phyloP scores from a whole-genome alignment of 2,113 vertebrate genomes.

The Rhinolophus ferrumequinum region DNA sequence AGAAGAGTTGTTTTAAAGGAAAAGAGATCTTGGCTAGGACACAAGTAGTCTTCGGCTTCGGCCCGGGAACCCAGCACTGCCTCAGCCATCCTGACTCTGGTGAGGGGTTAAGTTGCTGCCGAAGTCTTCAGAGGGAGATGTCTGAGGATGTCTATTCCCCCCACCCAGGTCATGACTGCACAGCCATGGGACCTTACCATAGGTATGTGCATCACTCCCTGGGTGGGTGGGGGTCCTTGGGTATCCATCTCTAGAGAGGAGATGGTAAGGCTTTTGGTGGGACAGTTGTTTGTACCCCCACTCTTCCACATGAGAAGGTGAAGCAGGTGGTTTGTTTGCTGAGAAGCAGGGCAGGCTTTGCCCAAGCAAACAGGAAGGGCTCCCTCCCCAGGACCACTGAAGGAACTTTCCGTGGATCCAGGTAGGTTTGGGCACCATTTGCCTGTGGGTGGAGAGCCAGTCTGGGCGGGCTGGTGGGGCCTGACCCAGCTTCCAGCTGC shows the following conservation, averaged over 20 bases:
- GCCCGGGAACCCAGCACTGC: not conserved
- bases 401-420: not conserved
- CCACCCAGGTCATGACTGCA: not conserved
- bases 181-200: not conserved
- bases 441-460: not conserved
- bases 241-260: not conserved
- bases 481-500: not conserved
- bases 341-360: not conserved
- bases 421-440: not conserved
- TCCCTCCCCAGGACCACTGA: not conserved
- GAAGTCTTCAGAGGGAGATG: not conserved
- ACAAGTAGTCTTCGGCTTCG: not conserved
- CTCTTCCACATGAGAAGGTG: not conserved
- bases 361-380: not conserved
- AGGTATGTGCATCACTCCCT: not conserved
- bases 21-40: not conserved
- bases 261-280: not conserved
- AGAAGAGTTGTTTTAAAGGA: conserved; percentile 19
- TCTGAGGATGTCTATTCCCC: not conserved
- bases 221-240: not conserved
- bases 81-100: not conserved
- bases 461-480: not conserved
- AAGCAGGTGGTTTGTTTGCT: not conserved
- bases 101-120: too few species aligned
- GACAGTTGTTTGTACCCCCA: not conserved